Evolutionary conservation across 2,888 invertebrate species (phyloP).

Genomic region (Clepsis dumicolana): DNA sequence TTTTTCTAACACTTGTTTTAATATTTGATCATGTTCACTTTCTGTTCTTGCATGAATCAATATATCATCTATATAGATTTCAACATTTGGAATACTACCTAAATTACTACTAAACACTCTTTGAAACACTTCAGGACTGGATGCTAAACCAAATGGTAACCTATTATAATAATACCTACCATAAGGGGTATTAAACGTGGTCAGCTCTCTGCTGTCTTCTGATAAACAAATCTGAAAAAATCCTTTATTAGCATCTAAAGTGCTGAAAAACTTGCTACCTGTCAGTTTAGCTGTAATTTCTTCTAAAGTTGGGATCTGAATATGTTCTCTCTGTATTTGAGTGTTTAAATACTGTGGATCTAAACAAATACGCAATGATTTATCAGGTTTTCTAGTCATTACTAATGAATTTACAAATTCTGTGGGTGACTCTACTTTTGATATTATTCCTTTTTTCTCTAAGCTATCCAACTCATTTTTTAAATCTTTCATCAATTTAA

Average conservation of each 20-base stretch:
- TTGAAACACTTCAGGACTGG: conserved; percentile 7
- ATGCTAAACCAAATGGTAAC: neutral
- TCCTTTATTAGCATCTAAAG: conserved; percentile 10
- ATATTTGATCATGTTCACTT: conserved; percentile 1
- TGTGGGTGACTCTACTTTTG: conserved; percentile 19
- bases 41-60: conserved; percentile 6
- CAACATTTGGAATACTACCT: neutral
- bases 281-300: conserved; percentile 6
- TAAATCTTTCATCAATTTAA: conserved; percentile 8
- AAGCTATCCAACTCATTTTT: conserved; percentile 3
- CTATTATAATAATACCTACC: conserved; percentile 11
- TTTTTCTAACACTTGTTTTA: neutral
- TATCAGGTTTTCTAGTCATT: conserved; percentile 18
- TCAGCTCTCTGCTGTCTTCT: neutral
- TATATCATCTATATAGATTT: conserved; percentile 14
- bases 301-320: conserved; percentile 7
- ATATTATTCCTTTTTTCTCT: conserved; percentile 18
- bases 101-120: conserved; percentile 10
- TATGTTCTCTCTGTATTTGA: conserved; percentile 27
- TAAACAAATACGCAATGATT: conserved; percentile 17
- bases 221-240: conserved; percentile 1
- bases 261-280: conserved; percentile 11
- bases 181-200: conserved; percentile 5
- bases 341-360: conserved; percentile 22
- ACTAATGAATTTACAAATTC: conserved; percentile 27